These are phyloP conservation scores for Astur gentilis DNA, from an alignment of 2,113 vertebrate species.

Conservation along the genomic window DNA sequence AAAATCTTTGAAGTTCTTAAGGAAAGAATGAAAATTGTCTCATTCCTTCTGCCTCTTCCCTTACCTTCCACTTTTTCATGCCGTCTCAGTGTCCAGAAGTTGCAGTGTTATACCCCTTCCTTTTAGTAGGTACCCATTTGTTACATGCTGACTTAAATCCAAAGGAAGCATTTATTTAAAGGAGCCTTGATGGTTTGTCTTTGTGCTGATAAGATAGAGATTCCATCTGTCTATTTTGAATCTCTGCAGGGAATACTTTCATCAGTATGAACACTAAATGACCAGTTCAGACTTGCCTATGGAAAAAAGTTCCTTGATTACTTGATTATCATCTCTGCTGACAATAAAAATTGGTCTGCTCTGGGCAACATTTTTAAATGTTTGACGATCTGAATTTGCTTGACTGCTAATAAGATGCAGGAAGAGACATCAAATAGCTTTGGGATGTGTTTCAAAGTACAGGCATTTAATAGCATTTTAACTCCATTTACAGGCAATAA, in stretches of 20 bases:
- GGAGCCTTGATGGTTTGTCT: background rate
- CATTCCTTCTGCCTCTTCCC: background rate
- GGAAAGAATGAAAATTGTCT: background rate
- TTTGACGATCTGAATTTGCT: background rate
- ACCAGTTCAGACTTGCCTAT: background rate
- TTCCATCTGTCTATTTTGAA: background rate
- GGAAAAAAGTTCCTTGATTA: background rate
- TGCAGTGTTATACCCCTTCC: background rate
- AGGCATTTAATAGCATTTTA: background rate
- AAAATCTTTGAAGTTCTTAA: background rate
- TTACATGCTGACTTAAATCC: background rate
- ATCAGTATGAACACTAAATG: background rate
- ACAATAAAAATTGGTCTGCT: background rate
- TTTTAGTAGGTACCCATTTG: background rate
- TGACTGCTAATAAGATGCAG: conserved; percentile 11
- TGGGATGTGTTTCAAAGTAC: background rate
- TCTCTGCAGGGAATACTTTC: background rate
- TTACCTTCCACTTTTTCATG: background rate
- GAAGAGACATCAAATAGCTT: background rate
- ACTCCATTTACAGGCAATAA: conserved; percentile 15
- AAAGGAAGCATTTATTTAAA: background rate
- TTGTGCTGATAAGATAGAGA: background rate
- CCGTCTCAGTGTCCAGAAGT: background rate
- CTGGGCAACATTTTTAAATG: background rate
- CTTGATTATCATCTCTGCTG: background rate